Percentiles rank a stretch among this genome's conserved stretches.
phyloP scores from a whole-genome alignment of 2,113 vertebrate genomes.

The Daphoenositta chrysoptera region DNA sequence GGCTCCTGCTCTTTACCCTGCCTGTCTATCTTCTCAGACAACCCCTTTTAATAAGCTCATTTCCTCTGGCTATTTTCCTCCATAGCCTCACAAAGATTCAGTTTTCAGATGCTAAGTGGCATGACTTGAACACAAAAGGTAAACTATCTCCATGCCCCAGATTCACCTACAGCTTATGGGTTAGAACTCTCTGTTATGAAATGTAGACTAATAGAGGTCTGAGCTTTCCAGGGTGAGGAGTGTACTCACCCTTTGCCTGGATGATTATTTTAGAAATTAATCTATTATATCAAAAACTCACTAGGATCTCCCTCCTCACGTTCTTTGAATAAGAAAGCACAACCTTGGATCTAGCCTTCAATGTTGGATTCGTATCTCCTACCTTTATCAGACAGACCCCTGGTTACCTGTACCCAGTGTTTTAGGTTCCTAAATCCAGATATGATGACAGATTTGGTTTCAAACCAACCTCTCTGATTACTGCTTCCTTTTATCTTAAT shows the following conservation, averaged over 20 bases:
- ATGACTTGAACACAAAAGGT: not conserved
- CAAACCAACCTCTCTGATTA: not conserved
- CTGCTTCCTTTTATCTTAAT: not conserved
- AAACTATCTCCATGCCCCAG: not conserved
- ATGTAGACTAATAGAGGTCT: rapidly evolving
- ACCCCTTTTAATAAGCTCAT: not conserved
- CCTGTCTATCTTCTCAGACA: not conserved
- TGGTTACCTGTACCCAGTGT: not conserved
- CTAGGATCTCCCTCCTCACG: not conserved
- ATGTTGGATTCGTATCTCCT: not conserved
- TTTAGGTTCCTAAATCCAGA: not conserved
- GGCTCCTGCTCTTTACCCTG: not conserved
- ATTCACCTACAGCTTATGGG: not conserved
- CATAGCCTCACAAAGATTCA: not conserved
- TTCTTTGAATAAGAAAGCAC: not conserved
- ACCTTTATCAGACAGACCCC: not conserved
- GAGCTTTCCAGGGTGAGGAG: not conserved
- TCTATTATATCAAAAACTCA: not conserved
- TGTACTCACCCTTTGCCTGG: not conserved
- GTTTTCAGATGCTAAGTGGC: not conserved
- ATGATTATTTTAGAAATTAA: not conserved
- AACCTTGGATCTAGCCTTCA: not conserved
- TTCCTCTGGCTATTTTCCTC: not conserved
- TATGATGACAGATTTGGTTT: not conserved
- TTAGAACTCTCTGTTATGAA: not conserved